Evolutionary conservation across 1,140 invertebrate genomes (phyloP), one percentile per base, ranked within the genome.

Genomic region (Conus betulinus): DNA sequence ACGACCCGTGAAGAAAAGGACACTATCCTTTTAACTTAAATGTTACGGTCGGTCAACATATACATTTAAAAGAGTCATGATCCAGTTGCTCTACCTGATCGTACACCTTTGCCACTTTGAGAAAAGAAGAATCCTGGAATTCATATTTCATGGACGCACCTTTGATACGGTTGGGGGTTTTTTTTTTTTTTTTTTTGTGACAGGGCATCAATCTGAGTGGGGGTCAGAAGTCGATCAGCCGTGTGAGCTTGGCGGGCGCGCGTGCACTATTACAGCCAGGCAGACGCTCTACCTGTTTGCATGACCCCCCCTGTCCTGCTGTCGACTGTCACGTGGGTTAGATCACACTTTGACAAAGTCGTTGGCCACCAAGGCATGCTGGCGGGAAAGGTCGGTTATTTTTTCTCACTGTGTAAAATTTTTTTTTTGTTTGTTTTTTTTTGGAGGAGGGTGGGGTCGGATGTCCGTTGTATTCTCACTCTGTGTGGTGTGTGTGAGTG

Each of bases 241-340:
- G 87, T 6, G 81, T 88, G n/a, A 88, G 81, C 27, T n/a, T 99
- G 74, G n/a, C n/a, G n/a, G n/a, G n/a, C n/a, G 87, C 89, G n/a
- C 86, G 89, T 57, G 89, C 89, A 25, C 85, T n/a, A n/a, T 11
- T 90, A 90, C 87, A 92, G 86, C 53, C 90, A 95, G 88, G 88
- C 96, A 27, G 97, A 97, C 91, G 96, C n/a, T 97, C 91, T 97
- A 97, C 92, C 95, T 97, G 2, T 92, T 97, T 52, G 97, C n/a
- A 97, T 91, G 96, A 96, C n/a, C n/a, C 91, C 96, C 96, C 91
- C 91, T 96, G 10, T 94, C n/a, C 94, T 85, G 96, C 96, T 53
- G 94, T 96, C 4, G 96, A 96, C 90, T 89, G 94, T 13, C 95
- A 96, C 90, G 95, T 96, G 51, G 93, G 95, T 0, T 93, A n/a